Evolutionary conservation across 2,888 invertebrate species (phyloP).

Genomic region (Bellardia pandia): DNA sequence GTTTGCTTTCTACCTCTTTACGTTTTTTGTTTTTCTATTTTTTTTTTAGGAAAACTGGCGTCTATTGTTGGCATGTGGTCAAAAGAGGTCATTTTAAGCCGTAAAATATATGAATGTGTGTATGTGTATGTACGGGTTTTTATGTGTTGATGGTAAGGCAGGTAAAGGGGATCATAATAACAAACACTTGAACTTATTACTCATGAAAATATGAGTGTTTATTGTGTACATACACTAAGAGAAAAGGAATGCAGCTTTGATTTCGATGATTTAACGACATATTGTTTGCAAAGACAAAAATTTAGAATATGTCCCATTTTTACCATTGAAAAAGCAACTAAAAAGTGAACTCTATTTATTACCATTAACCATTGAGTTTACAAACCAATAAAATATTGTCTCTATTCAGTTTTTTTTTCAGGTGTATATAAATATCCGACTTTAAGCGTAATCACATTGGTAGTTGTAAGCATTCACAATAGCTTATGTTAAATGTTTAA

Average conservation of each 20-base stretch:
- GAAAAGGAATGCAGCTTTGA: background rate
- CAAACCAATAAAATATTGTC: too few relatives aligned
- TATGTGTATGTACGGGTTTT: background rate
- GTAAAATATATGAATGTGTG: conserved; percentile 22
- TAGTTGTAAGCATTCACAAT: conserved; percentile 51
- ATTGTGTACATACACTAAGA: background rate
- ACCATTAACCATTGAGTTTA: too few relatives aligned
- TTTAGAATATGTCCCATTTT: too few relatives aligned
- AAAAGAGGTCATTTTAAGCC: conserved; percentile 67
- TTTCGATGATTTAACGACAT: too few relatives aligned
- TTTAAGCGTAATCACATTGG: conserved; percentile 40
- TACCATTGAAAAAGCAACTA: background rate
- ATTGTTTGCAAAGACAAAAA: too few relatives aligned
- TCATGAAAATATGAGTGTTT: conserved; percentile 30
- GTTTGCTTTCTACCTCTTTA: conserved; percentile 34
- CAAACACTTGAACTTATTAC: conserved; percentile 65
- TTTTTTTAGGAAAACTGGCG: conserved; percentile 60
- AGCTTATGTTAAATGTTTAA: conserved; percentile 43
- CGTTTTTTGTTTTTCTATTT: background rate
- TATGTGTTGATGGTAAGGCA: background rate
- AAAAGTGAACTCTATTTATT: background rate
- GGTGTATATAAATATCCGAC: conserved; percentile 22
- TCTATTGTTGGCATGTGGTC: conserved; percentile 70
- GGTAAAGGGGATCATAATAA: conserved; percentile 1
- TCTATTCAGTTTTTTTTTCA: background rate